phyloP scores from a whole-genome alignment of 2,113 vertebrate species.

The Heterocephalus glaber region DNA sequence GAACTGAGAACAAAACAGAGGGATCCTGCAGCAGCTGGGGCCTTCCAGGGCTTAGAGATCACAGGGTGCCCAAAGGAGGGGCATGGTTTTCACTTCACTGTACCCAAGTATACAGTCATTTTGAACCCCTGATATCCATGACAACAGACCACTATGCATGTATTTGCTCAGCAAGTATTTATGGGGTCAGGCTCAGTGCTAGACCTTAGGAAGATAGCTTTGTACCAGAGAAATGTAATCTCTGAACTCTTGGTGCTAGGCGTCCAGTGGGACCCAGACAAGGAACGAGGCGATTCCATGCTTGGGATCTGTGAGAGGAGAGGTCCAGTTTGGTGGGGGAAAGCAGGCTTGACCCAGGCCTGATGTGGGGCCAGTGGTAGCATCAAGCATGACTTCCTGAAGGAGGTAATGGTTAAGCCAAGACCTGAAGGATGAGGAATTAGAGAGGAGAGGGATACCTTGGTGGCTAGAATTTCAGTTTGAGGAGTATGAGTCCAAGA shows the following conservation, averaged over 20 bases:
- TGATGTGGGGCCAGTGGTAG: no score
- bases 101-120: background rate
- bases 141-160: fast-evolving
- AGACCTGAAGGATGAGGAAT: background rate
- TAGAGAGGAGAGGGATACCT: background rate
- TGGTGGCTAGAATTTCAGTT: background rate
- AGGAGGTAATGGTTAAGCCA: background rate
- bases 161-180: background rate
- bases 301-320: no score
- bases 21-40: background rate
- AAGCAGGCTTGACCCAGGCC: background rate
- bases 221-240: background rate
- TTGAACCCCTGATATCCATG: background rate
- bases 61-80: background rate
- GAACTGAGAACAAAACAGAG: background rate
- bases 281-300: background rate
- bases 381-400: background rate
- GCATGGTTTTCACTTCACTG: fast-evolving
- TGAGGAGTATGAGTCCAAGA: background rate
- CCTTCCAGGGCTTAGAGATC: background rate
- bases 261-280: background rate
- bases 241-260: background rate
- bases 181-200: background rate
- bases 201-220: background rate
- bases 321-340: fast-evolving